Conservation (phyloP, 2,797 vertebrate genomes). For the Gastrophryne carolinensis region DNA sequence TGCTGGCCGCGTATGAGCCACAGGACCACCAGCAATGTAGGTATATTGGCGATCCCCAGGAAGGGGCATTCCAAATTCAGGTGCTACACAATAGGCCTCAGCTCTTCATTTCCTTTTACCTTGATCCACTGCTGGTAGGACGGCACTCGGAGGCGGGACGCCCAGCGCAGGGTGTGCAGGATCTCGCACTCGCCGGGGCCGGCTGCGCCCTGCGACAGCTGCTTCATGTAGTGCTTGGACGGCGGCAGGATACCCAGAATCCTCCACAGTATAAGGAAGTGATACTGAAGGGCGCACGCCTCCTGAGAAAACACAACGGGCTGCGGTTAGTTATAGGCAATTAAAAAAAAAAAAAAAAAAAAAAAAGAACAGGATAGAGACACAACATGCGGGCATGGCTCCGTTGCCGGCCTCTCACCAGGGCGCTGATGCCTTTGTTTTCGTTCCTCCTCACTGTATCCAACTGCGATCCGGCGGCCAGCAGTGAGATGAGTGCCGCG, state of each 20-base stretch:
- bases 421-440: conserved; percentile 82
- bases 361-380: background rate
- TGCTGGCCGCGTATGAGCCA: no score
- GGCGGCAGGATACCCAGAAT: conserved; percentile 92
- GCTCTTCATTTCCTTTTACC: no score
- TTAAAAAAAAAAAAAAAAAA: background rate
- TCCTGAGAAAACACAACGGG: conserved; percentile 77
- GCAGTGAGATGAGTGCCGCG: conserved; percentile 78
- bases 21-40: no score
- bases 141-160: conserved; percentile 85
- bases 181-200: conserved; percentile 93
- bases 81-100: no score
- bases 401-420: conserved; percentile 72
- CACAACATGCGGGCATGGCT: no score
- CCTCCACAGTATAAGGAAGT: conserved; percentile 93
- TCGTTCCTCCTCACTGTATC: conserved; percentile 89
- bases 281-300: conserved; percentile 96
- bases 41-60: no score
- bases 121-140: conserved; percentile 90
- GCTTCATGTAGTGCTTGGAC: conserved; percentile 88
- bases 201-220: conserved; percentile 79
- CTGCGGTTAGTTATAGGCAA: no score
- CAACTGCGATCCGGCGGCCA: conserved; percentile 91
- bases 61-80: no score
- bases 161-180: conserved; percentile 93